phyloP scores from a whole-genome alignment of 2,797 vertebrate genomes.

The Sebastes melanostomus region DNA sequence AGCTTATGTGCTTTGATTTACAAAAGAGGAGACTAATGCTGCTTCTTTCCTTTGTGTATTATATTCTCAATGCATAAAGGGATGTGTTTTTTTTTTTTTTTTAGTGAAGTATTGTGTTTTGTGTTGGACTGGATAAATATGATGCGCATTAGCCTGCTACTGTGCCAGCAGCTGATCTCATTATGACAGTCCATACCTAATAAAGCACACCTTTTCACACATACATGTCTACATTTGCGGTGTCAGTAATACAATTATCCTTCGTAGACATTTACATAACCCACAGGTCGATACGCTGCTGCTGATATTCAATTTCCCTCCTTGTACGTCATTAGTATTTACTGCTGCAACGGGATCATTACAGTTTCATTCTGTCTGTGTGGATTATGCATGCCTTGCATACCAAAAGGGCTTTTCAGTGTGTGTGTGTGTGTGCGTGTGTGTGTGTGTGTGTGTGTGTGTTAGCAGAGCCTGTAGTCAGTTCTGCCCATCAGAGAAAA shows the following conservation, averaged over 20 bases:
- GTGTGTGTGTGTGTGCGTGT: neutral
- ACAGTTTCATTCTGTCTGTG: constrained; percentile 24
- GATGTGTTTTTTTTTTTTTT: neutral
- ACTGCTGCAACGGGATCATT: constrained; percentile 19
- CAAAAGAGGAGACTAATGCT: neutral
- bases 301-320: neutral
- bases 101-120: neutral
- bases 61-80: neutral
- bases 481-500: neutral
- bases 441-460: neutral
- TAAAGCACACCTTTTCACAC: neutral
- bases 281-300: neutral
- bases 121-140: neutral
- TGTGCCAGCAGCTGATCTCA: constrained; percentile 10
- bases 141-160: neutral
- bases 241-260: neutral
- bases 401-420: constrained; percentile 7
- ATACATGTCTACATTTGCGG: neutral
- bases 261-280: neutral
- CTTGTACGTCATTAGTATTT: constrained; percentile 4
- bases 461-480: neutral
- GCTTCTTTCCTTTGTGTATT: constrained; percentile 2
- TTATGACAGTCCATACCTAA: neutral
- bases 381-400: constrained; percentile 1
- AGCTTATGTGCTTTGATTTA: constrained; percentile 23